phyloP scores from a whole-genome alignment of 2,113 vertebrate species.

The Anoura caudifer region DNA sequence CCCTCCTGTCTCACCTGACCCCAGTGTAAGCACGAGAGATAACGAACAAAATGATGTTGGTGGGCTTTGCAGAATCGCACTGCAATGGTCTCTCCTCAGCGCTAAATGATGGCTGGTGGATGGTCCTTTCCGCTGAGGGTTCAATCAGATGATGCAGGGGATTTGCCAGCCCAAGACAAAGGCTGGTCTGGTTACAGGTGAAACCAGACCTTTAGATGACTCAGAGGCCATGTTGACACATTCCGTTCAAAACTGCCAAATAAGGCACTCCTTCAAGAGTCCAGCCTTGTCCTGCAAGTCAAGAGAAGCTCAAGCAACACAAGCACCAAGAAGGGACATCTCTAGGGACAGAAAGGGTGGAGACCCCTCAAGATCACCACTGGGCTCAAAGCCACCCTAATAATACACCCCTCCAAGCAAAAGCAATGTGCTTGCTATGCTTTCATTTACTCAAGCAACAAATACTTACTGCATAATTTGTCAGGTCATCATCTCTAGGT shows the following conservation, averaged over 20 bases:
- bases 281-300: background rate
- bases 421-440: background rate
- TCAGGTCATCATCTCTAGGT: background rate
- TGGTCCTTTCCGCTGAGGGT: background rate
- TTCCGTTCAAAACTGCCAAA: background rate
- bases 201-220: background rate
- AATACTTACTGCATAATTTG: background rate
- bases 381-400: background rate
- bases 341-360: background rate
- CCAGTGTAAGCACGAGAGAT: background rate
- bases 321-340: background rate
- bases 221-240: background rate
- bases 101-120: background rate
- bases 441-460: background rate
- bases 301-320: background rate
- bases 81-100: background rate
- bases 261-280: background rate
- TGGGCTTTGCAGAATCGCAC: background rate
- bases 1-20: background rate
- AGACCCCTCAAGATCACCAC: background rate
- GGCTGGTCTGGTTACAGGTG: background rate
- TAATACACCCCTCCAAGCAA: background rate
- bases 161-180: background rate
- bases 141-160: background rate
- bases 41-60: too few relatives aligned